These are phyloP conservation scores for Endomychus coccineus DNA, from an alignment of 2,888 invertebrate genomes.

Conservation along the genomic window DNA sequence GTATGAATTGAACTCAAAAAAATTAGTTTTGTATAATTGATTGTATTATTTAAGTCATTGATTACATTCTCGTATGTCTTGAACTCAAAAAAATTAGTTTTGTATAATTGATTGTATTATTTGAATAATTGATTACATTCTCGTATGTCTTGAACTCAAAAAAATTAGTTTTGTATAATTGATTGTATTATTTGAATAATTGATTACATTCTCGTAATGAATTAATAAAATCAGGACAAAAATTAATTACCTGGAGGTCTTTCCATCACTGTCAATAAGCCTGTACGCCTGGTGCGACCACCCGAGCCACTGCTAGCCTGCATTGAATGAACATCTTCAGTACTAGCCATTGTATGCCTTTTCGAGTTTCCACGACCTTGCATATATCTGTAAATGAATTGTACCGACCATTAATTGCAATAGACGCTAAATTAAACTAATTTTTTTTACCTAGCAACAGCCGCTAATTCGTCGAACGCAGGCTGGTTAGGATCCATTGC, in stretches of 20 bases:
- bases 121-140: no score
- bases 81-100: no score
- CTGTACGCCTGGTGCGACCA: constrained; percentile 64
- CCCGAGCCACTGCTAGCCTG: constrained; percentile 36
- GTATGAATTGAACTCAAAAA: no score
- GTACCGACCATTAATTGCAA: background rate
- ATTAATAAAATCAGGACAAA: no score
- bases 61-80: no score
- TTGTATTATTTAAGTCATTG: no score
- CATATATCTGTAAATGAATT: constrained; percentile 63
- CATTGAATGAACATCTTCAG: constrained; percentile 56
- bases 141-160: no score
- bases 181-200: no score
- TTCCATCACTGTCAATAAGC: constrained; percentile 79
- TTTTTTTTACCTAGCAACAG: constrained; percentile 47
- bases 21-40: no score
- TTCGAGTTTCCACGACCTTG: constrained; percentile 66
- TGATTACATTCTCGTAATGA: no score
- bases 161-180: no score
- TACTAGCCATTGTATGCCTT: constrained; percentile 70
- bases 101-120: no score
- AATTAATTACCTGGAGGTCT: constrained; percentile 67
- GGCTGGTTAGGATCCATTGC: constrained; percentile 40
- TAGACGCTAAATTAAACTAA: background rate
- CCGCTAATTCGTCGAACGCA: constrained; percentile 46